A percentile compares a stretch with the other conserved stretches of the same genome.
phyloP scores from a whole-genome alignment of 2,888 invertebrate genomes.

The Empis livida region DNA sequence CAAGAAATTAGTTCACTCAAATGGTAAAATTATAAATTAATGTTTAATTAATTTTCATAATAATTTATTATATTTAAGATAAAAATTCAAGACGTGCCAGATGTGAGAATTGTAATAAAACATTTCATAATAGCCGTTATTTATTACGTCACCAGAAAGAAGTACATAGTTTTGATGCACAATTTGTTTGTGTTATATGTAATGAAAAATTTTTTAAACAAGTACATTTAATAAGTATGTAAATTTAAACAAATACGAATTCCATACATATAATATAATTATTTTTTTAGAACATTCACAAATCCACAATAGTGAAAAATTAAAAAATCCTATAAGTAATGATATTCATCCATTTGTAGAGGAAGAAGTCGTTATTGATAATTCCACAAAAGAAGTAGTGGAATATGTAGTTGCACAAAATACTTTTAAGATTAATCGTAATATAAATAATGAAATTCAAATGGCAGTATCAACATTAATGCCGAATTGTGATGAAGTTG shows the following conservation, averaged over 20 bases:
- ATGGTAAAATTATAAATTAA: background rate
- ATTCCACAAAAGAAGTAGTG: no score
- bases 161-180: background rate
- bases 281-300: background rate
- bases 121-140: background rate
- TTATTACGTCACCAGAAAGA: background rate
- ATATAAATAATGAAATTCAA: no score
- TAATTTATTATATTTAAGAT: background rate
- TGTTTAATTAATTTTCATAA: background rate
- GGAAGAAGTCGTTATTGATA: no score
- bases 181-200: background rate
- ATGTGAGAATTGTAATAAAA: background rate
- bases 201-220: background rate
- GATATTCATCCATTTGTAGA: no score
- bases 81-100: background rate
- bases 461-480: no score
- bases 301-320: background rate
- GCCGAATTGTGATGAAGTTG: no score
- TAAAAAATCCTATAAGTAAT: no score
- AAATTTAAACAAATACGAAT: background rate
- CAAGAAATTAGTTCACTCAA: background rate
- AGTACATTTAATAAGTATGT: background rate
- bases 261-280: background rate
- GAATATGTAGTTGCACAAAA: no score
- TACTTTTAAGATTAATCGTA: no score